Base-by-base conservation (phyloP, 2,113 vertebrate genomes). In the Chitala chitala region DNA sequence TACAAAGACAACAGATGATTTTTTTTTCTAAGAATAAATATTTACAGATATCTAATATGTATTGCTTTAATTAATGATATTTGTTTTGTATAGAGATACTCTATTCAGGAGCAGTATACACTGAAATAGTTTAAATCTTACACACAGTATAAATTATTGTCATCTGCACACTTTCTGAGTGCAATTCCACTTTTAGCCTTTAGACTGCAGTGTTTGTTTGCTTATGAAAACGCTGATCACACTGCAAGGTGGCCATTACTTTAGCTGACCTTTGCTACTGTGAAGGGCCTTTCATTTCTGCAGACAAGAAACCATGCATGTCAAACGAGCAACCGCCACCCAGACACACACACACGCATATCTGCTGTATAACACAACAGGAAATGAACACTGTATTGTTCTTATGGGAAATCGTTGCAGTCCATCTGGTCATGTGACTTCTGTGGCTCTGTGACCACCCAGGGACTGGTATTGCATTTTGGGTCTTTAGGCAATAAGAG, bases 361-460 rank as follows among this genome's bases (percentile, higher is more conserved):
- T n/a, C n/a, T n/a, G n/a, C 40, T 68, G 64, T 68, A 46, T 48
- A 29, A 42, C 22, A 29, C 68, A 69, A 42, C 26, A 33, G 48
- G 68, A 50, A 69, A 53, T 51, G 48, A 69, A 51, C 29, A 22
- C 8, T 10, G 15, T 69, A 53, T 69, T 69, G 69, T 71, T 38
- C 50, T 38, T 90, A 84, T 84, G 89, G 90, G 90, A 92, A 94
- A 96, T 95, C 94, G 93, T 94, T 94, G 92, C 83, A 91, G 93
- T 96, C 94, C 93, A 95, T 96, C 93, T 95, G 94, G 88, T 91
- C 84, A 84, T 86, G 78, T 89, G 92, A 91, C 91, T 91, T 86
- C 91, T 90, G 44, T 44, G 13, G 56, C 89, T 78, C 79, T 87
- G 86, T 89, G 87, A 91, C 94, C 92, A 91, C 87, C 88, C 88